These are phyloP conservation scores for Drosophila suboccidentalis DNA, from an alignment of 2,888 invertebrate species.

Conservation along the genomic window DNA sequence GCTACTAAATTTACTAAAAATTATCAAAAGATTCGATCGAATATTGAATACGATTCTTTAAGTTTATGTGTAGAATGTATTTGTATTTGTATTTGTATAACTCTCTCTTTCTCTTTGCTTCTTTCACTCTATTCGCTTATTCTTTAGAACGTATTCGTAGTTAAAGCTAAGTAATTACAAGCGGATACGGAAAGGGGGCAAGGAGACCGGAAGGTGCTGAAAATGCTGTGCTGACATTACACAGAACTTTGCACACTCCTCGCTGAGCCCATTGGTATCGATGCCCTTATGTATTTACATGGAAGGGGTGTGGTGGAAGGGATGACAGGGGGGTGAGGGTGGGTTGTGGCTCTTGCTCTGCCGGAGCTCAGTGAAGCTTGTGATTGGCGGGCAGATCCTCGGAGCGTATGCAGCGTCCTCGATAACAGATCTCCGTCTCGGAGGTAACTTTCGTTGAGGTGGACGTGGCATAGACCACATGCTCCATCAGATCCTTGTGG, in stretches of 20 bases:
- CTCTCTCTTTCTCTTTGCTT: constrained; percentile 1
- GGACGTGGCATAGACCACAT: constrained; percentile 88
- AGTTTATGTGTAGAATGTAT: constrained; percentile 24
- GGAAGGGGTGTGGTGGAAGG: constrained; percentile 13
- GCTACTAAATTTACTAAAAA: constrained; percentile 48
- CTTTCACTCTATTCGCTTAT: constrained; percentile 35
- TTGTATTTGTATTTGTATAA: constrained; percentile 29
- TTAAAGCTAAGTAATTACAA: constrained; percentile 79
- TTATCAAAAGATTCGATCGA: constrained; percentile 48
- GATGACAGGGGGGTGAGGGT: background rate
- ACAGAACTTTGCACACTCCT: constrained; percentile 14
- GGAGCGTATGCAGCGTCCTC: constrained; percentile 93
- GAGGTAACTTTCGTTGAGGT: constrained; percentile 92
- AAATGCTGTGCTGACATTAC: constrained; percentile 17
- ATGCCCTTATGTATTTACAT: constrained; percentile 66
- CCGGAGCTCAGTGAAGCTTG: constrained; percentile 81
- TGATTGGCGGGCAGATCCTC: constrained; percentile 84
- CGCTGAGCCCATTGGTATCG: constrained; percentile 37
- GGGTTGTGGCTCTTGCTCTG: constrained; percentile 8
- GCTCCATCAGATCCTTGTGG: constrained; percentile 85
- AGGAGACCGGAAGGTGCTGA: constrained; percentile 3
- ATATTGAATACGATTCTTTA: constrained; percentile 40
- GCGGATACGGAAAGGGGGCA: constrained; percentile 39
- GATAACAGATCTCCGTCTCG: constrained; percentile 95
- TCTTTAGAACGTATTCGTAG: constrained; percentile 58